Percentiles rank a stretch among this genome's conserved stretches.
phyloP scores from a whole-genome alignment of 2,888 invertebrate species.

The Microctonus aethiopoides region DNA sequence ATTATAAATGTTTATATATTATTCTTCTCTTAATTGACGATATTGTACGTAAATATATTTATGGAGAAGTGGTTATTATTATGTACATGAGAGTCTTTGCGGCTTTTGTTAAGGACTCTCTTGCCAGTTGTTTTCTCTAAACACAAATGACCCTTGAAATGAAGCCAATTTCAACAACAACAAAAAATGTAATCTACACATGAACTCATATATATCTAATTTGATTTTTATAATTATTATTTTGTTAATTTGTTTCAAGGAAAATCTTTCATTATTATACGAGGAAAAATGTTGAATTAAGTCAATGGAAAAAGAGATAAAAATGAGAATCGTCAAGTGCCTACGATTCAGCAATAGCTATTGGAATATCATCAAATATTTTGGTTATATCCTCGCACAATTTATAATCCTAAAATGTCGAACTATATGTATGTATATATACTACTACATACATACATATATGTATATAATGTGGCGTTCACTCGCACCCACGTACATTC shows the following conservation, averaged over 20 bases:
- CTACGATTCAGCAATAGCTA: not conserved
- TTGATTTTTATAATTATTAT: not conserved
- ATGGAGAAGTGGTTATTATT: not conserved
- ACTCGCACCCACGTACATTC: constrained; percentile 4
- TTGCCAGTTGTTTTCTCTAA: not conserved
- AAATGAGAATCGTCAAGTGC: not conserved
- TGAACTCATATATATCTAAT: not conserved
- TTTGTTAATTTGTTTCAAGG: not conserved
- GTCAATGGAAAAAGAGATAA: not conserved
- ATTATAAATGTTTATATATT: not conserved
- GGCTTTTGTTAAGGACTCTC: not conserved
- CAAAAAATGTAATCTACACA: not conserved
- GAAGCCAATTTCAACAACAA: not conserved
- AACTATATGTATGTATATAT: not conserved
- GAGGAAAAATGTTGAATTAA: not conserved
- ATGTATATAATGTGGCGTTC: not conserved
- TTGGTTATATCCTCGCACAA: not conserved
- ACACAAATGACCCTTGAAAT: constrained; percentile 2
- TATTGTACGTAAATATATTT: not conserved
- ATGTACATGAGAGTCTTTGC: not conserved
- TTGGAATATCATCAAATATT: not conserved
- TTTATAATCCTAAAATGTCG: not conserved
- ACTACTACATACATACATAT: too few species aligned
- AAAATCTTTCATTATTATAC: too few species aligned
- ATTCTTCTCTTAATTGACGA: not conserved